Evolutionary conservation across 1,140 invertebrate species (phyloP).

Genomic region (Atopsyche davidsoni): DNA sequence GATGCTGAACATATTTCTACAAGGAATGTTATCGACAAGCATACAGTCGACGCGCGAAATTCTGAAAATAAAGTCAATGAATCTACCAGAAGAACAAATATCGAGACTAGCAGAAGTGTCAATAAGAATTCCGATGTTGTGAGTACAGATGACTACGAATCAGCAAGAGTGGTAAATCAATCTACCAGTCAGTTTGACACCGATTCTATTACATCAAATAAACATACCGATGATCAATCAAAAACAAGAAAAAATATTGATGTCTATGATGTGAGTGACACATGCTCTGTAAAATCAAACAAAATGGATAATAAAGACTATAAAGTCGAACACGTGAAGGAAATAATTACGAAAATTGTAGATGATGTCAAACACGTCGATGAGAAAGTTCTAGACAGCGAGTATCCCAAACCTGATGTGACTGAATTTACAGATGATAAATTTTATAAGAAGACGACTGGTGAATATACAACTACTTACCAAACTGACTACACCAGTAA

Average conservation of each 20-base stretch:
- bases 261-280: no score
- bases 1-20: no score
- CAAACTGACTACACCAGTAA: slow-evolving; percentile 50
- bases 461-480: slow-evolving; percentile 54
- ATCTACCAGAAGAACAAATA: no score
- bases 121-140: no score
- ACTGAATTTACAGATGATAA: slow-evolving; percentile 31
- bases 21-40: no score
- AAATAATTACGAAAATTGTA: background rate
- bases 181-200: no score
- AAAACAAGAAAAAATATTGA: background rate
- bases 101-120: no score
- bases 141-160: no score
- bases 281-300: slow-evolving; percentile 4
- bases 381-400: slow-evolving; percentile 16
- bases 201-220: no score
- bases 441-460: slow-evolving; percentile 16
- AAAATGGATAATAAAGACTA: slow-evolving; percentile 2
- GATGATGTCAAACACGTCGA: slow-evolving; percentile 15
- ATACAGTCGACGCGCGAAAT: no score
- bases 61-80: no score
- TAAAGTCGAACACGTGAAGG: background rate
- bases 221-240: background rate
- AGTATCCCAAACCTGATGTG: slow-evolving; percentile 15
- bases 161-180: no score